These are phyloP conservation scores for Drosophila biarmipes DNA, from an alignment of 1,140 invertebrate species.

Conservation along the genomic window DNA sequence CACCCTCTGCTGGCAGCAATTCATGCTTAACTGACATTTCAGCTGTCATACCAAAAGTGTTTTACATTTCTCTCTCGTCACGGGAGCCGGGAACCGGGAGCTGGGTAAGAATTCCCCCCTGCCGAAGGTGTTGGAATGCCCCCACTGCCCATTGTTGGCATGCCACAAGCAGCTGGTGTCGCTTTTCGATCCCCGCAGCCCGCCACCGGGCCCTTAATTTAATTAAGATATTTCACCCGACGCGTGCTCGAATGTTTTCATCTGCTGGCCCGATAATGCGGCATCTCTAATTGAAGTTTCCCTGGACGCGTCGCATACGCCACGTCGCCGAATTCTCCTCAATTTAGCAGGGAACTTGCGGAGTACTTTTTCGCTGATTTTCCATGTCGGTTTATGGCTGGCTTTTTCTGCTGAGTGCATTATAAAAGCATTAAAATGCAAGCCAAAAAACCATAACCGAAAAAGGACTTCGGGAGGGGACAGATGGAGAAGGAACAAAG, in stretches of 20 bases:
- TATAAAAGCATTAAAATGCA: conserved; percentile 78
- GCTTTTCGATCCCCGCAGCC: conserved; percentile 29
- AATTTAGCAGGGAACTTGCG: conserved; percentile 8
- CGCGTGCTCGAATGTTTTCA: conserved; percentile 30
- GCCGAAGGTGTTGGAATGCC: conserved; percentile 61
- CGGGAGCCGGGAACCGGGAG: conserved; percentile 3
- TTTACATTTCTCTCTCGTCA: conserved; percentile 71
- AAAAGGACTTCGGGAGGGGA: neutral
- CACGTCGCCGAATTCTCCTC: conserved; percentile 13
- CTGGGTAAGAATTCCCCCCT: conserved; percentile 15
- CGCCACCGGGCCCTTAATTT: conserved; percentile 44
- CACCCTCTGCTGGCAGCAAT: conserved; percentile 40
- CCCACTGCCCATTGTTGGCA: conserved; percentile 67
- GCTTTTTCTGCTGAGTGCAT: conserved; percentile 61
- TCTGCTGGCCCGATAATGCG: conserved; percentile 6
- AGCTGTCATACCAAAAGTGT: conserved; percentile 80
- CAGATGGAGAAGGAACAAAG: conserved; percentile 1
- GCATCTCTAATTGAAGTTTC: conserved; percentile 28
- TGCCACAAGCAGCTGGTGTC: conserved; percentile 78
- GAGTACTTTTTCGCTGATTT: conserved; percentile 33
- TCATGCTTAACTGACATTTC: conserved; percentile 80
- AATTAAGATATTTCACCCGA: conserved; percentile 66
- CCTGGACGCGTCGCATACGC: neutral
- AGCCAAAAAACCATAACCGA: conserved; percentile 35
- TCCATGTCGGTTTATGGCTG: conserved; percentile 23